phyloP scores from a whole-genome alignment of 2,888 invertebrate genomes.

The Stenoptilia bipunctidactyla region DNA sequence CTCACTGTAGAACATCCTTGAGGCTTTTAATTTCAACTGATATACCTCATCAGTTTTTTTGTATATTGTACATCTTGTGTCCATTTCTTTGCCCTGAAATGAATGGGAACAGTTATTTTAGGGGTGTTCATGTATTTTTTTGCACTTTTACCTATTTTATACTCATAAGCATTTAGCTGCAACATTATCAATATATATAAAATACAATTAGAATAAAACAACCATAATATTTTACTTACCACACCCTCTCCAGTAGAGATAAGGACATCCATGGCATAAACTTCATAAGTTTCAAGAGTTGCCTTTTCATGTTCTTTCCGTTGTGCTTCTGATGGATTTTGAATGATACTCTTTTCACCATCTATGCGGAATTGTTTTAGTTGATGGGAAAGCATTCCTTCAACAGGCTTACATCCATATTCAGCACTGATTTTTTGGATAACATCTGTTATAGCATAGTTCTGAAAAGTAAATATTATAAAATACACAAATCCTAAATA shows the following conservation, averaged over 20 bases:
- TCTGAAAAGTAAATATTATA: constrained; percentile 62
- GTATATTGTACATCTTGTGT: constrained; percentile 96
- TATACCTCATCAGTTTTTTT: constrained; percentile 98
- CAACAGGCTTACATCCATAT: constrained; percentile 97
- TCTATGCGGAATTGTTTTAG: constrained; percentile 96
- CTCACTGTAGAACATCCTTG: constrained; percentile 91
- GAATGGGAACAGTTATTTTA: no score
- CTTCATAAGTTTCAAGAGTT: constrained; percentile 95
- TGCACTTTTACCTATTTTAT: constrained; percentile 1
- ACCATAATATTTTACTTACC: constrained; percentile 59
- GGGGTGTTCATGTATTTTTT: no score
- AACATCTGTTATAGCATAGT: constrained; percentile 90
- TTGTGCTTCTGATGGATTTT: constrained; percentile 97
- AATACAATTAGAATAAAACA: constrained; percentile 23
- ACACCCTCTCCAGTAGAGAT: constrained; percentile 96
- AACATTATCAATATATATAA: constrained; percentile 2
- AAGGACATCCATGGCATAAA: constrained; percentile 98
- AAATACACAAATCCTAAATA: not conserved
- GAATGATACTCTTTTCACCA: constrained; percentile 86
- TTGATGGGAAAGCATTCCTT: constrained; percentile 96
- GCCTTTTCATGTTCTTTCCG: constrained; percentile 97
- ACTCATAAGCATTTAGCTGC: not conserved
- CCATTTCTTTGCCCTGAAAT: constrained; percentile 86
- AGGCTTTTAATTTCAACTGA: constrained; percentile 96
- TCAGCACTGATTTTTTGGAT: constrained; percentile 94